Evolutionary conservation across 2,797 vertebrate species (phyloP), one percentile per base, ranked within the genome.

Genomic region (Parambassis ranga): DNA sequence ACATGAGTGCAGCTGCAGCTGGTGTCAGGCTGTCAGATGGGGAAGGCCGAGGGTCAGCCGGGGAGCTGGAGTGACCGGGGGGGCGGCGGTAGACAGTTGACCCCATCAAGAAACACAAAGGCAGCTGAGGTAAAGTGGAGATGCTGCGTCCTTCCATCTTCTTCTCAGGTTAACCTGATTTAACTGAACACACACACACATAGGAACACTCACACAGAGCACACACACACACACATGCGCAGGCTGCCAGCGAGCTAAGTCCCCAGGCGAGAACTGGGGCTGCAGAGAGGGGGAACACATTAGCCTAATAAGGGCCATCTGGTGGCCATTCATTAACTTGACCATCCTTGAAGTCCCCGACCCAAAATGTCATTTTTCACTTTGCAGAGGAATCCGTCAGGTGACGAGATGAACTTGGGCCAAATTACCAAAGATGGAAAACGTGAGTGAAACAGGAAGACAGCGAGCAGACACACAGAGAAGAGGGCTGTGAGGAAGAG

Each of bases 261-360:
- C 86, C 90, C 88, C 70, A 77, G 86, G 86, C 84, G 89, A 87
- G 71, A 62, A 67, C 62, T 30, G 66, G 56, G 77, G 84, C 86
- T 78, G 86, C 71, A 63, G 87, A 88, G 87, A 82, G 77, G 80
- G 82, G 65, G 83, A 88, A 83, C 86, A 85, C 91, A 92, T 92
- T 93, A 93, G 88, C 90, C 90, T 93, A 93, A 93, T 92, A 93
- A 90, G 86, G 84, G 84, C 91, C 93, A 94, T 93, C 92, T 93
- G 93, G 87, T 91, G 86, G 88, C 87, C 90, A 92, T 94, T 93
- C 92, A 93, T 93, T 93, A 93, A 88, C 85, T 90, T 88, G 86
- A 91, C 87, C 90, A 92, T 91, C 90, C 89, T 92, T 90, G 87
- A 92, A 88, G 85, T 92, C 84, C 77, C 85, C 36, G 87, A 89